Base-by-base conservation (phyloP, 2,113 vertebrate genomes). In the Raphicerus campestris region DNA sequence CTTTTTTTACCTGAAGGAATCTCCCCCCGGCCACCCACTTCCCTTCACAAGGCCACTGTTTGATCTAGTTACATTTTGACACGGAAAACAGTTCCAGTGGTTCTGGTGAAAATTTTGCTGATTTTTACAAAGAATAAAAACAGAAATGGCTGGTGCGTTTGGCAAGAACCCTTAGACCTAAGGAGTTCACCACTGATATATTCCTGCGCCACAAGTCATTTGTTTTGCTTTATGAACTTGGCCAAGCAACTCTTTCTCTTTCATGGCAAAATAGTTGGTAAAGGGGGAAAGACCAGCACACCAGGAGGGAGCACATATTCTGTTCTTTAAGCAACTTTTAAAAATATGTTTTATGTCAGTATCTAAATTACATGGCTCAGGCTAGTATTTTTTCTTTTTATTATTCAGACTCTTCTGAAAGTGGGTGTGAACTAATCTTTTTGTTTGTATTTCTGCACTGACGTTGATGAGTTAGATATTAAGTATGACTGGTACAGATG, bases 401-500 rank as follows among this genome's bases (percentile, higher is more conserved):
- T 81, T 2, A 30, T 88, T 85, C 95, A 49, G 98, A 97, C 61
- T 96, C 89, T 89, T 96, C 93, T 97, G 63, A 92, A 97, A 98
- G 88, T 56, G 49, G 95, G 19, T 94, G 35, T 96, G 97, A 98
- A 98, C 97, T 98, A 97, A 98, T 96, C 95, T 89, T 87, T 63
- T 91, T 95, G 94, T 63, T 96, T 97, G 98, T 97, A 94, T 98
- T 98, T 98, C 96, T 98, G 81, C 58, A 77, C 96, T 98, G 83
- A 98, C 96, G 98, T 98, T 94, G 93, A 94, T 87, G 94, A 98
- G 97, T 98, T 89, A 94, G 85, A 96, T 97, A 97, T 98, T 98
- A 98, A 98, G 98, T 97, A 98, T 10, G 22, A 96, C 87, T 98
- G 96, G 87, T 96, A 98, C 96, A 96, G 89, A 98, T 98, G 95